A percentile compares a stretch with the other conserved stretches of the same genome.
Evolutionary conservation across 2,113 vertebrate species (phyloP).

Genomic region (Thinocorus orbignyianus): DNA sequence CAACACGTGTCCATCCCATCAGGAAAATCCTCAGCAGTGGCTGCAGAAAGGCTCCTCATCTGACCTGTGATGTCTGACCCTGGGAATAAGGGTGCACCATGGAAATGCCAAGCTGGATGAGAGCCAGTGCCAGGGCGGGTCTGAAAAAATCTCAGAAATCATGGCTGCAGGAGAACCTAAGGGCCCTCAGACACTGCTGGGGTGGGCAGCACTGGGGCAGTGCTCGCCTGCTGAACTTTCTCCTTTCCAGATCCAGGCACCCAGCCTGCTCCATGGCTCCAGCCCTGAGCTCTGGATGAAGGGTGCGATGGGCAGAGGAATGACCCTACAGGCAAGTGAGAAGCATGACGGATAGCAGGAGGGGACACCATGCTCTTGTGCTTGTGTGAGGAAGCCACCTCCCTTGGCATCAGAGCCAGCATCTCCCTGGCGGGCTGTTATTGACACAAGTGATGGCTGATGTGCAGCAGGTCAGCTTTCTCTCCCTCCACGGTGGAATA

Average conservation of each 20-base stretch:
- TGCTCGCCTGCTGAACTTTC: not conserved
- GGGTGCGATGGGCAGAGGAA: not conserved
- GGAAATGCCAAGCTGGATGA: not conserved
- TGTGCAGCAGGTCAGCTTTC: rapidly evolving
- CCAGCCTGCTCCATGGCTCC: rapidly evolving
- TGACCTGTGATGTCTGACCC: not conserved
- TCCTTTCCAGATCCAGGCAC: not conserved
- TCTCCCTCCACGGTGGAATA: rapidly evolving
- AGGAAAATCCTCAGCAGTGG: not conserved
- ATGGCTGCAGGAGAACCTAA: not conserved
- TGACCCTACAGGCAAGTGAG: rapidly evolving
- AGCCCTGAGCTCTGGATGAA: not conserved
- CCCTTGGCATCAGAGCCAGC: not conserved
- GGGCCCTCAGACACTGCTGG: not conserved
- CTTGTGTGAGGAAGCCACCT: rapidly evolving
- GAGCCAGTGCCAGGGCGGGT: not conserved
- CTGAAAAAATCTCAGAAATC: not conserved
- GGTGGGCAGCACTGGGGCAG: rapidly evolving
- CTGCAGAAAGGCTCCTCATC: not conserved
- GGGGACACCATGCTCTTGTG: rapidly evolving
- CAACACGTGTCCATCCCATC: rapidly evolving
- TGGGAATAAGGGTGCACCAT: not conserved
- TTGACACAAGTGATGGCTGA: not conserved
- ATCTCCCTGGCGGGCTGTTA: not conserved
- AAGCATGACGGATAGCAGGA: rapidly evolving